Evolutionary conservation across 1,140 invertebrate genomes (phyloP).

Genomic region (Drosophila subpulchrella): DNA sequence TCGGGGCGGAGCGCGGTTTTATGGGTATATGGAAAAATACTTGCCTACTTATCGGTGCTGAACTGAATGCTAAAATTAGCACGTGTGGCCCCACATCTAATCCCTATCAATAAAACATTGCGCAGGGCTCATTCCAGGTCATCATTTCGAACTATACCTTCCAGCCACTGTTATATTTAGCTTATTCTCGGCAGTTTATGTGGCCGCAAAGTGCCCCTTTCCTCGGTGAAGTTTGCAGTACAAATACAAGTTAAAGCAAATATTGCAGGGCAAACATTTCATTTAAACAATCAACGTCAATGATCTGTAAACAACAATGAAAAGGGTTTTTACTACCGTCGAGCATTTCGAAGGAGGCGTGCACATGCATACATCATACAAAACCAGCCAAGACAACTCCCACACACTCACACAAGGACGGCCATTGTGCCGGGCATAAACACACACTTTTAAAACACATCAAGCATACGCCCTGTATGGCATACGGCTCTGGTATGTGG

Average conservation of each 20-base stretch:
- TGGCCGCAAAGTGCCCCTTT: slow-evolving; percentile 49
- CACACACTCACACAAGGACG: slow-evolving; percentile 21
- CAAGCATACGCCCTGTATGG: slow-evolving; percentile 71
- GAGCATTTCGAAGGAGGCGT: slow-evolving; percentile 63
- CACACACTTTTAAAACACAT: slow-evolving; percentile 81
- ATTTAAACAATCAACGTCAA: slow-evolving; percentile 84
- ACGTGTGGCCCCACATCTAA: slow-evolving; percentile 33
- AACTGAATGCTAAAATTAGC: slow-evolving; percentile 38
- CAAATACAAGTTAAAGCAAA: slow-evolving; percentile 74
- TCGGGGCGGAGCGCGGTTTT: slow-evolving; percentile 6
- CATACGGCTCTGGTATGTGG: slow-evolving; percentile 20
- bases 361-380: slow-evolving; percentile 70
- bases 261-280: slow-evolving; percentile 80
- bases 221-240: slow-evolving; percentile 39
- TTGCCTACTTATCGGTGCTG: slow-evolving; percentile 6
- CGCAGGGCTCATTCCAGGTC: slow-evolving; percentile 38
- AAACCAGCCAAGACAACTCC: slow-evolving; percentile 14
- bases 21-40: slow-evolving; percentile 24
- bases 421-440: slow-evolving; percentile 74
- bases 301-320: slow-evolving; percentile 83
- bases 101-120: slow-evolving; percentile 74
- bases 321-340: slow-evolving; percentile 65
- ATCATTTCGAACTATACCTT: slow-evolving; percentile 39
- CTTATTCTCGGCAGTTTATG: slow-evolving; percentile 58
- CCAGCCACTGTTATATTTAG: slow-evolving; percentile 60